These are phyloP conservation scores for Margaritifera margaritifera DNA, from an alignment of 2,888 invertebrate species.

Conservation along the genomic window DNA sequence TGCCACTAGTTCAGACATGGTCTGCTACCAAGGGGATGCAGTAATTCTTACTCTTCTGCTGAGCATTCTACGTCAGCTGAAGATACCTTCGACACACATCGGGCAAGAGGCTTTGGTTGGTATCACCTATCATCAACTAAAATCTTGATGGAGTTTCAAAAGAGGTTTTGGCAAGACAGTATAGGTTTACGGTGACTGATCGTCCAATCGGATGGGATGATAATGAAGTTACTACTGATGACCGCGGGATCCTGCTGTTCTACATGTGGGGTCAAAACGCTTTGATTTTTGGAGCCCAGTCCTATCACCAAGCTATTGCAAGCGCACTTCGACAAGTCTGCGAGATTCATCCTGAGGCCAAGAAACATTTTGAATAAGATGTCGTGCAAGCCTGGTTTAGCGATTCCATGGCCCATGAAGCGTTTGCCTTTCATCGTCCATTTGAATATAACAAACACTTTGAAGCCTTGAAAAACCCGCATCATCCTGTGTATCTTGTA, in stretches of 20 bases:
- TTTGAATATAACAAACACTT: constrained; percentile 20
- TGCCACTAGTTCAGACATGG: constrained; percentile 7
- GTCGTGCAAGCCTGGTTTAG: constrained; percentile 32
- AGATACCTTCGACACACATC: constrained; percentile 8
- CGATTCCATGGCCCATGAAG: constrained; percentile 26
- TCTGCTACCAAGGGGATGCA: constrained; percentile 19
- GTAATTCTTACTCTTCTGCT: constrained; percentile 31
- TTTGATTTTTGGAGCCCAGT: constrained; percentile 18
- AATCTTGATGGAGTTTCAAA: constrained; percentile 27
- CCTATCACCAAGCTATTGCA: constrained; percentile 17
- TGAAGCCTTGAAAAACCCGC: constrained; percentile 11
- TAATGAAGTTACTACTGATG: constrained; percentile 10
- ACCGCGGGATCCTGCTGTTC: constrained; percentile 24
- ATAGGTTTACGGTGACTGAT: constrained; percentile 16
- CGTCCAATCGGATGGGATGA: constrained; percentile 14
- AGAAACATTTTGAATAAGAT: constrained; percentile 33
- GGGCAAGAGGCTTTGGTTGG: constrained; percentile 10
- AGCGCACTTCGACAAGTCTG: constrained; percentile 28
- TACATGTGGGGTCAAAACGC: constrained; percentile 35
- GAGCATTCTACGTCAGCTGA: constrained; percentile 27
- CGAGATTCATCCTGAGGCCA: constrained; percentile 28
- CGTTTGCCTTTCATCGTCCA: constrained; percentile 16
- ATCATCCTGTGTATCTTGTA: constrained; percentile 26
- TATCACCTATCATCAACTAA: constrained; percentile 24
- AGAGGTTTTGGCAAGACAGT: constrained; percentile 30